Evolutionary conservation across 2,888 invertebrate genomes (phyloP).

Genomic region (Drosophila peninsularis): DNA sequence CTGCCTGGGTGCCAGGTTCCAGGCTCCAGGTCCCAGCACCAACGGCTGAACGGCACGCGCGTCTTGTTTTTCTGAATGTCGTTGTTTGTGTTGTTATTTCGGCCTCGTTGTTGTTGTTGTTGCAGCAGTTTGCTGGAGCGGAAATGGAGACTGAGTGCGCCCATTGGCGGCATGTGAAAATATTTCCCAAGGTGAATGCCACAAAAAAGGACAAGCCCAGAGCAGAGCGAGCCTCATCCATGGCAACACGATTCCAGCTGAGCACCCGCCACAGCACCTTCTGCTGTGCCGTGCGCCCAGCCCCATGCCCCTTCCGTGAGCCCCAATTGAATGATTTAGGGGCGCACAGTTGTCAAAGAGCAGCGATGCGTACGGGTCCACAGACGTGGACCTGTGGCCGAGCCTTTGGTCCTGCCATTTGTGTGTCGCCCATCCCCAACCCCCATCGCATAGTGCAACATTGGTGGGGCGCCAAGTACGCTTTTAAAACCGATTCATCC

Average conservation of each 20-base stretch:
- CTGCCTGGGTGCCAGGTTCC: conserved; percentile 36
- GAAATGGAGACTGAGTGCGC: conserved; percentile 63
- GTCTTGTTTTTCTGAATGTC: conserved; percentile 67
- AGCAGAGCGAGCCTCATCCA: conserved; percentile 41
- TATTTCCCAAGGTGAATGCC: conserved; percentile 77
- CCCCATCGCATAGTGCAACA: conserved; percentile 24
- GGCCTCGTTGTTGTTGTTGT: conserved; percentile 27
- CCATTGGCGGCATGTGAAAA: conserved; percentile 68
- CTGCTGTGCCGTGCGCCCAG: not conserved
- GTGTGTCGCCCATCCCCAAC: conserved; percentile 12
- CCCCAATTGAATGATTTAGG: conserved; percentile 77
- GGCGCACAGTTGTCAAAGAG: conserved; percentile 75
- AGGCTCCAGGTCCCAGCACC: conserved; percentile 32
- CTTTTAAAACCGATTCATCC: conserved; percentile 79
- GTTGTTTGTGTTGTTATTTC: conserved; percentile 24
- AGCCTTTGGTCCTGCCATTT: conserved; percentile 45
- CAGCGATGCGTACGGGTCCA: conserved; percentile 75
- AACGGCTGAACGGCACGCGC: conserved; percentile 72
- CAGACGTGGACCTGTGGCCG: conserved; percentile 42
- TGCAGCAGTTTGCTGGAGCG: conserved; percentile 65
- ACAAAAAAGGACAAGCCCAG: conserved; percentile 65
- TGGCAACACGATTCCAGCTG: conserved; percentile 64
- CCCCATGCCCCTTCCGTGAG: conserved; percentile 16
- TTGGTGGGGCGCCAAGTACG: conserved; percentile 70
- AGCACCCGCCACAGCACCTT: conserved; percentile 47